These are phyloP conservation scores for Pachyseris speciosa DNA, from an alignment of 64 coral and sea anemone genomes.

Conservation along the genomic window DNA sequence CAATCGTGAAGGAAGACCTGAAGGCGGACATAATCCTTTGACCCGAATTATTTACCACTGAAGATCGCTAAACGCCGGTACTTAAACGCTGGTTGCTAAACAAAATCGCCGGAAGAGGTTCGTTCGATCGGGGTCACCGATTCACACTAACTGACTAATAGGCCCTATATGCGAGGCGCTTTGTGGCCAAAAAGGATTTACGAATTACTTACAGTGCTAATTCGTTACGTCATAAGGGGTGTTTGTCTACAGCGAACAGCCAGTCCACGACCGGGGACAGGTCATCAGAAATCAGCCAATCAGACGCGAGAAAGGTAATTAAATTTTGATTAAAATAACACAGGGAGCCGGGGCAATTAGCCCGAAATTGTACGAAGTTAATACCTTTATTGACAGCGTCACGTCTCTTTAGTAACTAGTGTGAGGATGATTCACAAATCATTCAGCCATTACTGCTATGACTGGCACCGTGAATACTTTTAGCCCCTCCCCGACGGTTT, in stretches of 20 bases:
- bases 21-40: constrained; percentile 76
- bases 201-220: constrained; percentile 98
- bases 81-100: constrained; percentile 8
- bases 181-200: constrained; percentile 99
- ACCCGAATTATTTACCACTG: constrained; percentile 20
- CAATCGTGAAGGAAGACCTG: constrained; percentile 95
- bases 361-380: constrained; percentile 52
- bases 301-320: constrained; percentile 66
- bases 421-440: constrained; percentile 61
- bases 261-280: constrained; percentile 41
- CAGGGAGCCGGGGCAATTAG: constrained; percentile 78
- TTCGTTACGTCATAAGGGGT: constrained; percentile 92
- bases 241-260: constrained; percentile 80
- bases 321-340: constrained; percentile 98
- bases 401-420: constrained; percentile 90
- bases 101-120: constrained; percentile 24
- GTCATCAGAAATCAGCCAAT: constrained; percentile 73
- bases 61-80: constrained; percentile 4
- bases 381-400: constrained; percentile 86
- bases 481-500: constrained; percentile 91
- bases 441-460: constrained; percentile 66
- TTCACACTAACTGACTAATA: constrained; percentile 86
- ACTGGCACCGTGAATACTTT: constrained; percentile 62
- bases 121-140: constrained; percentile 39
- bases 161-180: constrained; percentile 78